A percentile compares a stretch with the other conserved stretches of the same genome.
phyloP scores from a whole-genome alignment of 2,888 invertebrate genomes.

The Junonia oenone region DNA sequence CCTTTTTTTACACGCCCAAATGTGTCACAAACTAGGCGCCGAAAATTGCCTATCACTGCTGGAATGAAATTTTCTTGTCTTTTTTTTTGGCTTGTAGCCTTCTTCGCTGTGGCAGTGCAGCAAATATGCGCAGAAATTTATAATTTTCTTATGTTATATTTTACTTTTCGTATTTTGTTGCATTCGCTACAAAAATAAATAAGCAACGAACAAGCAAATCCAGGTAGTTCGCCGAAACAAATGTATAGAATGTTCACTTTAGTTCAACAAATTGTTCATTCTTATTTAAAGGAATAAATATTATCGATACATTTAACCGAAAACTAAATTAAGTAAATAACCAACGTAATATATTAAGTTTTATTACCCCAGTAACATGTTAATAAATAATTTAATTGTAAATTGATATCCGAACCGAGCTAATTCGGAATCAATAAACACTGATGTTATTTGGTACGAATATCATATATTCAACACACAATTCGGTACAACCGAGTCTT shows the following conservation, averaged over 20 bases:
- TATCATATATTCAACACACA: constrained; percentile 11
- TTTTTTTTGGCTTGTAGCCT: too few relatives aligned
- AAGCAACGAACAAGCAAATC: too few relatives aligned
- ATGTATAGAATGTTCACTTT: too few relatives aligned
- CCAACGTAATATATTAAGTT: not conserved
- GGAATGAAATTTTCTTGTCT: not conserved
- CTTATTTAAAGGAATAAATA: not conserved
- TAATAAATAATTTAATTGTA: constrained; percentile 4
- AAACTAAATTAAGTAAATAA: not conserved
- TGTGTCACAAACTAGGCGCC: not conserved
- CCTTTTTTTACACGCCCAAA: not conserved
- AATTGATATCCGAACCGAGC: not conserved
- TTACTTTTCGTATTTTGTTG: too few relatives aligned
- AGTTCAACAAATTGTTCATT: too few relatives aligned
- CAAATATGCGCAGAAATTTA: too few relatives aligned
- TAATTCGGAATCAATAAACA: constrained; percentile 1
- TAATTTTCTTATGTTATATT: too few relatives aligned
- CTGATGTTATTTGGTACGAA: constrained; percentile 9
- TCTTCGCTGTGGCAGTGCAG: too few relatives aligned
- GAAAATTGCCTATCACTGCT: not conserved
- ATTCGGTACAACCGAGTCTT: constrained; percentile 11
- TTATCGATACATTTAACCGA: not conserved
- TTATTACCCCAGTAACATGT: not conserved
- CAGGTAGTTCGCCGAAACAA: too few relatives aligned
- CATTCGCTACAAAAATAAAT: too few relatives aligned